Evolutionary conservation across 2,113 vertebrate genomes (phyloP).

Genomic region (Oncorhynchus tshawytscha): DNA sequence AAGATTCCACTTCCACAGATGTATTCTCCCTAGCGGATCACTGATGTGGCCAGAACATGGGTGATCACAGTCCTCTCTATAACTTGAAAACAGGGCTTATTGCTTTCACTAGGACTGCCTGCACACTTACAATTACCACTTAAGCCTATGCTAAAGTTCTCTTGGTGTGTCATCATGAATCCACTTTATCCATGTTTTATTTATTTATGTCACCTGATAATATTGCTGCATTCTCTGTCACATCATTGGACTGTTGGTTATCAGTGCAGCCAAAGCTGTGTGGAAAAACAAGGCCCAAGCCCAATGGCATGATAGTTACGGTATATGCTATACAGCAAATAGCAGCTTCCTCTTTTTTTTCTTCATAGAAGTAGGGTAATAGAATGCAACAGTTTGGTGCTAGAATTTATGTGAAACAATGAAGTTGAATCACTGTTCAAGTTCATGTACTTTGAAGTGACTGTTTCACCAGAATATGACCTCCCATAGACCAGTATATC

Average conservation of each 20-base stretch:
- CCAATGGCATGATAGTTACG: too few relatives aligned
- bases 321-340: too few relatives aligned
- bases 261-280: not conserved
- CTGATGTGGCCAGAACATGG: slow-evolving; percentile 26
- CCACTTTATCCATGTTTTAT: not conserved
- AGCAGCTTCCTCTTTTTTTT: too few relatives aligned
- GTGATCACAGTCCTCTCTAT: slow-evolving; percentile 30
- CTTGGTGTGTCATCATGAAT: not conserved
- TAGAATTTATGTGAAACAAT: too few relatives aligned
- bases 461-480: too few relatives aligned
- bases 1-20: slow-evolving; percentile 51
- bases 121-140: slow-evolving; percentile 8
- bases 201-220: not conserved
- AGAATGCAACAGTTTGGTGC: too few relatives aligned
- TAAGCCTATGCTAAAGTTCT: not conserved
- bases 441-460: too few relatives aligned
- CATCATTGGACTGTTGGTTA: not conserved
- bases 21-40: slow-evolving; percentile 44
- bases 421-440: too few relatives aligned
- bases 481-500: too few relatives aligned
- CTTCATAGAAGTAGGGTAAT: too few relatives aligned
- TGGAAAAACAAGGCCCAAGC: too few relatives aligned
- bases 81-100: slow-evolving; percentile 6
- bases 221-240: not conserved
- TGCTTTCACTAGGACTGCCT: slow-evolving; percentile 26